Base-by-base conservation (phyloP, 2,797 vertebrate genomes). In the Acrossocheilus fasciatus region DNA sequence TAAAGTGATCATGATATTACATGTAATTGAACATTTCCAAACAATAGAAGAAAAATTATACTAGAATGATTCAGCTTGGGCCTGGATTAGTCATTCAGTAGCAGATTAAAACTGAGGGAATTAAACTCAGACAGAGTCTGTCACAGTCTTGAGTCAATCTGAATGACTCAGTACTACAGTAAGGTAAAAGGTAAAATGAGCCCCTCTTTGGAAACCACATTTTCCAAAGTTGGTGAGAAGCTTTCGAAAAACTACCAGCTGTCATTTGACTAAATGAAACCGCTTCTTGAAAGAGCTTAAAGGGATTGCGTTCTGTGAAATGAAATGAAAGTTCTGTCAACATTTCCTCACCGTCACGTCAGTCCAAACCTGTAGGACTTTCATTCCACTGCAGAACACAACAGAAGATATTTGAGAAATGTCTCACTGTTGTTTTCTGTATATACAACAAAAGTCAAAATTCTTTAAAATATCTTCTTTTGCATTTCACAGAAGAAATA, bases 91-190 rank as follows among this genome's bases (percentile, higher is more conserved):
- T 81, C 82, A 89, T 88, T 89, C 12, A 75, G 77, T 57, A n/a
- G n/a, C 57, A 52, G 75, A n/a, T 81, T 70, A 17, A 68, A 39
- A 30, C n/a, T 9, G 45, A 52, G 43, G 45, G 23, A 12, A 66
- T 76, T 66, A 5, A 77, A 77, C 20, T 18, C 43, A 26, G 34
- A 77, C 18, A 1, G 14, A 79, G 1, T 12, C 72, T 66, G 20
- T 45, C 62, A 83, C 52, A 45, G 70, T 82, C 36, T 82, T 30
- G 81, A 86, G 82, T 86, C 68, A 72, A 84, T 87, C 62, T 86
- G n/a, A 68, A 59, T 91, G 90, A 90, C 84, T 91, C 84, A 81
- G 64, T 82, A 82, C 59, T 82, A 86, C 57, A 72, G 47, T 76
- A 72, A 77, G 50, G 18, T n/a, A n/a, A 82, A 80, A 82, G 77